A percentile compares a stretch with the other conserved stretches of the same genome.
These are phyloP conservation scores for Ptychochromis oligacanthus DNA, from an alignment of 2,113 vertebrate genomes.

Conservation along the genomic window DNA sequence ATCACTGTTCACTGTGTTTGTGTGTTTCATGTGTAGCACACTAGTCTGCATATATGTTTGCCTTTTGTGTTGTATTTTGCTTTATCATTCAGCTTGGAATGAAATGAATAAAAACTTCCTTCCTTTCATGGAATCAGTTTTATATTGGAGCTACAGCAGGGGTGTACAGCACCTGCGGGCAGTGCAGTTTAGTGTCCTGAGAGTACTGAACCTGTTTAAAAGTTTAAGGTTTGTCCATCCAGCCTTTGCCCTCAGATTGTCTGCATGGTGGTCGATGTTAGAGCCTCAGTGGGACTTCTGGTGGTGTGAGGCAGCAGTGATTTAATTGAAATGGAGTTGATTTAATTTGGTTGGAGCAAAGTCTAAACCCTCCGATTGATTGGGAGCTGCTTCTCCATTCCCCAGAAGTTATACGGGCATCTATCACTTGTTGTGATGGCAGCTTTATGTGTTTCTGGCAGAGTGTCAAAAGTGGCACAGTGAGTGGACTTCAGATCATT, in stretches of 20 bases:
- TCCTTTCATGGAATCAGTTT: slow-evolving; percentile 8
- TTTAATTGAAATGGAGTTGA: slow-evolving; percentile 68
- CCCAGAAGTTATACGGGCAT: slow-evolving; percentile 65
- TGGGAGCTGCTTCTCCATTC: slow-evolving; percentile 41
- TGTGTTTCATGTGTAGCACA: background rate
- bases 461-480: slow-evolving; percentile 24
- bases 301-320: slow-evolving; percentile 43
- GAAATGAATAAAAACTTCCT: background rate
- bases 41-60: slow-evolving; percentile 4
- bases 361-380: slow-evolving; percentile 68
- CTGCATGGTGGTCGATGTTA: slow-evolving; percentile 47
- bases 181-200: slow-evolving; percentile 17
- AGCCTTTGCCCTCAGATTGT: slow-evolving; percentile 29
- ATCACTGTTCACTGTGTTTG: background rate
- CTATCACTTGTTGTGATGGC: slow-evolving; percentile 50
- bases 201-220: slow-evolving; percentile 35
- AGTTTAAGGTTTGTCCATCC: slow-evolving; percentile 36
- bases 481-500: slow-evolving; percentile 51
- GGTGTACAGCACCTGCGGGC: slow-evolving; percentile 4
- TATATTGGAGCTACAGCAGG: background rate
- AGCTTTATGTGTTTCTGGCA: slow-evolving; percentile 55
- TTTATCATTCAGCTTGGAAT: background rate
- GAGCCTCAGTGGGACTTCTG: slow-evolving; percentile 34
- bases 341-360: slow-evolving; percentile 70
- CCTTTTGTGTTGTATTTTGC: background rate